A percentile compares a stretch with the other conserved stretches of the same genome.
Conservation (phyloP, 2,113 vertebrate genomes). For the Galemys pyrenaicus region DNA sequence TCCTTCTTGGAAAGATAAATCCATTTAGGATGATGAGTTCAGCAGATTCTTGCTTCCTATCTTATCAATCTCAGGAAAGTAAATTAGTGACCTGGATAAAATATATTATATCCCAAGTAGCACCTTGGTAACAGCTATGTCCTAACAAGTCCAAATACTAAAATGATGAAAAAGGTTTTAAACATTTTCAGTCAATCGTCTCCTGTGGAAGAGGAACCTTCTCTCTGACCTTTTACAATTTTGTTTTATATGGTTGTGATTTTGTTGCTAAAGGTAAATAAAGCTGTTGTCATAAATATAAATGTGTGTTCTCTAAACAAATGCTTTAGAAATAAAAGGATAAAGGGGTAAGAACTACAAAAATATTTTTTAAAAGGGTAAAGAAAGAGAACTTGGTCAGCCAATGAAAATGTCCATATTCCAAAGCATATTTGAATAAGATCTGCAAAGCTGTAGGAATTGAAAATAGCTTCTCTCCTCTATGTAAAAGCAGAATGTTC, state of each 20-base stretch:
- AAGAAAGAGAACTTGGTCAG: neutral
- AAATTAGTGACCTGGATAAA: constrained; percentile 20
- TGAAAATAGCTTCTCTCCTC: neutral
- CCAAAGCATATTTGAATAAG: neutral
- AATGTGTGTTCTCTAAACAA: constrained; percentile 12
- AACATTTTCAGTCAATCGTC: neutral
- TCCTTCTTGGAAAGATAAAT: constrained; percentile 65
- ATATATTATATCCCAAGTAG: neutral
- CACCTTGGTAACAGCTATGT: neutral
- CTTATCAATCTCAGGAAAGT: constrained; percentile 28
- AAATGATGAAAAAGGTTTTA: neutral
- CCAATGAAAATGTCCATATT: neutral
- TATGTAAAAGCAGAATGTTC: neutral
- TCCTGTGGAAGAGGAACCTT: neutral
- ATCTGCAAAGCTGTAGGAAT: constrained; percentile 5
- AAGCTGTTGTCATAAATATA: neutral
- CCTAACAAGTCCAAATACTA: neutral
- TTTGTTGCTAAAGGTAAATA: constrained; percentile 18
- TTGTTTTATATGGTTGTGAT: neutral
- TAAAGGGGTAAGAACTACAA: neutral
- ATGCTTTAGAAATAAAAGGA: neutral
- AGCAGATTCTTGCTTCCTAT: neutral
- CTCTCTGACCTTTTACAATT: neutral
- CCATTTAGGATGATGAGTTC: constrained; percentile 36
- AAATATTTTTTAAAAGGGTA: too few species aligned